These are phyloP conservation scores for Zaprionus bogoriensis DNA, from an alignment of 2,888 invertebrate species.

Conservation along the genomic window DNA sequence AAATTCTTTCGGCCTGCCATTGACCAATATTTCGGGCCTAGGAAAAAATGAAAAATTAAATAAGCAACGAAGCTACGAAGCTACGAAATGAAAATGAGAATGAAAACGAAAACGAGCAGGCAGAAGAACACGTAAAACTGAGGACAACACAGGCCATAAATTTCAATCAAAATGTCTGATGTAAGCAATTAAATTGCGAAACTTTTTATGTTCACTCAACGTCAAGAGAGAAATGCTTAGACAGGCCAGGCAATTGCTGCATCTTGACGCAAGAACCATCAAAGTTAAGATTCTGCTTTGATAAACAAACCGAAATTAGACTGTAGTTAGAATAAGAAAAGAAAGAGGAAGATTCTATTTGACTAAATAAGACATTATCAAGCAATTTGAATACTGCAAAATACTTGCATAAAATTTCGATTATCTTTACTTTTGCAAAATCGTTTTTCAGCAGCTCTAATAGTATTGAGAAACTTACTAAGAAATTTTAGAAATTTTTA, in stretches of 20 bases:
- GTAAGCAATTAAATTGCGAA: slow-evolving; percentile 73
- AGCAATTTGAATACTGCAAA: too few species aligned
- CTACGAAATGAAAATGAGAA: slow-evolving; percentile 23
- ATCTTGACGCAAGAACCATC: background rate
- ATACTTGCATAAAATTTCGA: too few species aligned
- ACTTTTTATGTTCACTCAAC: slow-evolving; percentile 34
- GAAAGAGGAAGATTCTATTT: background rate
- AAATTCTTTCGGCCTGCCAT: slow-evolving; percentile 56
- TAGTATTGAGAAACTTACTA: too few species aligned
- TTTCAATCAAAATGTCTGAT: slow-evolving; percentile 66
- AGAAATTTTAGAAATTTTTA: too few species aligned
- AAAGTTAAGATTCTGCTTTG: background rate
- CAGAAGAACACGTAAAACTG: slow-evolving; percentile 42
- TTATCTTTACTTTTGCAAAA: too few species aligned
- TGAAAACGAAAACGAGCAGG: slow-evolving; percentile 20
- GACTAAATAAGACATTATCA: background rate
- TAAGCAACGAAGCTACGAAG: background rate
- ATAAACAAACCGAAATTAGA: background rate
- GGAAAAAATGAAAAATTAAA: slow-evolving; percentile 40
- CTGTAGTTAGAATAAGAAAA: background rate
- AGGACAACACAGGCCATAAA: slow-evolving; percentile 69
- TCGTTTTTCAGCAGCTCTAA: too few species aligned
- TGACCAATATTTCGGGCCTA: slow-evolving; percentile 61
- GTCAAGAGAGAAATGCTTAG: slow-evolving; percentile 24
- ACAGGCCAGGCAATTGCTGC: slow-evolving; percentile 7